Base-by-base conservation (phyloP, 2,113 vertebrate genomes). In the Daboia siamensis region DNA sequence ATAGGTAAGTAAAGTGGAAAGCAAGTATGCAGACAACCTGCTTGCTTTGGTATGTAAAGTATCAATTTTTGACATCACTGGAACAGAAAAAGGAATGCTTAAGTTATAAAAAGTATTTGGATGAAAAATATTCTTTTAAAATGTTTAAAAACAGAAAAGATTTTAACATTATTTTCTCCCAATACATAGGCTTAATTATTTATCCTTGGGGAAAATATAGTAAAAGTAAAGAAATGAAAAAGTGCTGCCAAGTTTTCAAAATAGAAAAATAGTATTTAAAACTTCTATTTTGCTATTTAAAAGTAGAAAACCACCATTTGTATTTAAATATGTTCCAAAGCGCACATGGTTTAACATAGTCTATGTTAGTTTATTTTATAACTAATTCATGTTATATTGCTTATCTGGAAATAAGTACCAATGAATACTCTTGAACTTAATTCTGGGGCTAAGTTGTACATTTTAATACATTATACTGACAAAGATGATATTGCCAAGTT, bases 61-160 rank as follows among this genome's bases (percentile, higher is more conserved):
- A 69, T 33, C 64, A 33, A 69, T 69, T 69, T n/a, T 69, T 69
- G 29, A 69, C 29, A 69, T 69, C 29, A 33, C 64, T 33, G 64
- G 29, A 69, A 69, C 33, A 69, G n/a, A 33, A 69, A 69, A 69
- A 15, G 29, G 64, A 69, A 69, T 33, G 13, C 12, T 69, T 69
- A 69, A 51, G 11, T 90, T 94, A 59, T 86, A 96, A 97, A 95
- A 93, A 33, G 0, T 21, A 56, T 87, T 48, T 92, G 93, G 93
- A 84, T 88, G 3, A 93, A 91, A 88, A 54, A 26, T 5, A n/a
- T 80, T 86, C 55, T 95, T 92, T 95, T 95, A 94, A 24, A 94
- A 88, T 64, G 24, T 51, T 51, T 51, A 51, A 51, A 51, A 12
- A 69, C 29, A 33, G 94, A 94, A 87, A 95, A 26, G 88, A 1